phyloP scores from a whole-genome alignment of 2,888 invertebrate genomes.

The Nomada fabriciana region DNA sequence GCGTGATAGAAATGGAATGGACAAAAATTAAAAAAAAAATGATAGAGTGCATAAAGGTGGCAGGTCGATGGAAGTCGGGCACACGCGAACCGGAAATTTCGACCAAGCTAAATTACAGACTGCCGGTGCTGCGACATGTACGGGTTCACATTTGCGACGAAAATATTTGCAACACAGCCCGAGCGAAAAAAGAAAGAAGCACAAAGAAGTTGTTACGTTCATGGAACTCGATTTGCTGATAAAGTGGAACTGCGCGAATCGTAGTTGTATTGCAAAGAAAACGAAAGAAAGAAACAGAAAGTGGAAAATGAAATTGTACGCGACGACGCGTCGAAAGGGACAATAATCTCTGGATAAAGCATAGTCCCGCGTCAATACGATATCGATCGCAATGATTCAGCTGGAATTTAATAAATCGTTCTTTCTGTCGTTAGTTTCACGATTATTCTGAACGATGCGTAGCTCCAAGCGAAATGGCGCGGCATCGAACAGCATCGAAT shows the following conservation, averaged over 20 bases:
- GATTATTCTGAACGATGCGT: constrained; percentile 18
- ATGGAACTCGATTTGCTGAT: constrained; percentile 5
- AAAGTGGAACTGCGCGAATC: background rate
- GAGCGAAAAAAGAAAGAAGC: background rate
- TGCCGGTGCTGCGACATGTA: constrained; percentile 9
- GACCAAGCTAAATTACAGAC: constrained; percentile 35
- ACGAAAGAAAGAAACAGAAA: background rate
- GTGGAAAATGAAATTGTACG: constrained; percentile 2
- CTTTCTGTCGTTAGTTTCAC: constrained; percentile 8
- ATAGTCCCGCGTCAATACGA: background rate
- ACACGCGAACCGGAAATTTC: constrained; percentile 53
- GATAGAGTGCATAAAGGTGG: constrained; percentile 12
- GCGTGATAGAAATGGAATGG: constrained; percentile 36
- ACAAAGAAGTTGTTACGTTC: background rate
- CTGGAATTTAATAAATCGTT: constrained; percentile 7
- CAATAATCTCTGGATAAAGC: constrained; percentile 24
- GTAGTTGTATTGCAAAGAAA: background rate
- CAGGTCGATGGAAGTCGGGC: constrained; percentile 25
- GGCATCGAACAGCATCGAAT: background rate
- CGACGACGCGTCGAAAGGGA: constrained; percentile 18
- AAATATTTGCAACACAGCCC: constrained; percentile 1
- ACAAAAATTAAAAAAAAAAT: constrained; percentile 14
- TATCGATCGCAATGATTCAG: constrained; percentile 7
- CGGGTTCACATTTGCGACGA: constrained; percentile 3
- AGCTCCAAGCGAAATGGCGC: background rate